Evolutionary conservation across 2,797 vertebrate genomes (phyloP), one percentile per base, ranked within the genome.

Genomic region (Erethizon dorsatum): DNA sequence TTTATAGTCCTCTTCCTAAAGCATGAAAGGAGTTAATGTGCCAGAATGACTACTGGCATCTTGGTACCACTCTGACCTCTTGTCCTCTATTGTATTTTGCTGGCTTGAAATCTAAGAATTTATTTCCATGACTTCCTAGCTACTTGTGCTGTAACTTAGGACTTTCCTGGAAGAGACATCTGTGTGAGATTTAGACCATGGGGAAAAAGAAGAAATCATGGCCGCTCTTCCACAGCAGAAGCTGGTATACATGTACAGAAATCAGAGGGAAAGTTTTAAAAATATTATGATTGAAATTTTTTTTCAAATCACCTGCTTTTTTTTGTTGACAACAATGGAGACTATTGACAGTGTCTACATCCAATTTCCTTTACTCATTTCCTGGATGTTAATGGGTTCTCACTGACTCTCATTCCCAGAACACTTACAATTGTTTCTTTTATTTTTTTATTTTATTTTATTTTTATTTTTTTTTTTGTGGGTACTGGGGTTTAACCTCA

Each of bases 361-460:
- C 92, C 65, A 95, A 83, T 82, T 88, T 71, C 54, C 73, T 61
- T 50, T 82, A 45, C 7, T 83, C 26, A 88, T 82, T 92, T 96
- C 85, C 88, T 84, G 54, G 13, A 91, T 65, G 24, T 65, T 85
- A 85, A 82, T n/a, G 73, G 59, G 31, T 18, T 94, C 52, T 92
- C 83, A 41, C 28, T 28, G 24, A 88, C 47, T 83, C 33, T 80
- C 90, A 77, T 71, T 59, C 69, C 37, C 69, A 84, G 28, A 91
- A 57, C 6, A 80, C 7, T 96, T 88, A 20, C 61, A 14, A 26
- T 85, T 85, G 56, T 37, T 94, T 84, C 10, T 73, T 73, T 61
- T 61, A 41, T 41, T 41, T 41, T 41, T 41, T 41, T 41, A 41
- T 41, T 41, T 41, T 41, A 41, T 41, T 41, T 41, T 41, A 41